These are phyloP conservation scores for Galeopterus variegatus DNA, from an alignment of 2,113 vertebrate genomes.

Conservation along the genomic window DNA sequence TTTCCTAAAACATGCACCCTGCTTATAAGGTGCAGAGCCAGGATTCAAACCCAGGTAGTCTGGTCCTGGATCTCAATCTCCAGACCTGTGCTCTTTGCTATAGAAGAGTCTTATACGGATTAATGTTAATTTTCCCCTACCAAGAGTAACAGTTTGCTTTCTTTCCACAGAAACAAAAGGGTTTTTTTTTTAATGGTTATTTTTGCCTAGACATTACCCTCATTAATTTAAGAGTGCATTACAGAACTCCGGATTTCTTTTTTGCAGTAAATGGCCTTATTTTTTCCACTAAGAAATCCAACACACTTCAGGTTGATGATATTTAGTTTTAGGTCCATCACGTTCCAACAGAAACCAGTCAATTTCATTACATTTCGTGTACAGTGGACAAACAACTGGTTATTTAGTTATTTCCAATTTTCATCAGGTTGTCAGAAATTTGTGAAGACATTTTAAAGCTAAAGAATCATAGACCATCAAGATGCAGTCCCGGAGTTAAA, in stretches of 20 bases:
- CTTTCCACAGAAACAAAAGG: not conserved
- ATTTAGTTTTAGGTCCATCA: not conserved
- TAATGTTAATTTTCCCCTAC: not conserved
- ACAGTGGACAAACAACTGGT: not conserved
- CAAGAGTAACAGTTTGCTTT: not conserved
- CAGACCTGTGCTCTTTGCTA: not conserved
- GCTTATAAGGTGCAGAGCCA: not conserved
- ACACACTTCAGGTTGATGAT: not conserved
- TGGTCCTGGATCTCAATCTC: not conserved
- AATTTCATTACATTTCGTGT: not conserved
- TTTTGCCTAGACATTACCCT: not conserved
- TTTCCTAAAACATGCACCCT: not conserved
- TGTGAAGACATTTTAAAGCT: not conserved
- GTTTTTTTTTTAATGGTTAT: not conserved
- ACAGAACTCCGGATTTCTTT: not conserved
- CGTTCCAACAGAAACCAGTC: not conserved
- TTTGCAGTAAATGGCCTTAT: not conserved
- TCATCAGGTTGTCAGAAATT: not conserved
- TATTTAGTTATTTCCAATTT: not conserved
- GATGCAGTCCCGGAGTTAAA: not conserved
- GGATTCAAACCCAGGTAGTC: not conserved
- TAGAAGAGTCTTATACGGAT: not conserved
- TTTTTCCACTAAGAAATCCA: conserved; percentile 27
- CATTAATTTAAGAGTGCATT: not conserved
- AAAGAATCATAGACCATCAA: not conserved